Evolutionary conservation across 37 sponge, comb jelly and placozoan species (phyloP), one percentile per base, ranked within the genome.

Genomic region (Spongilla lacustris): DNA sequence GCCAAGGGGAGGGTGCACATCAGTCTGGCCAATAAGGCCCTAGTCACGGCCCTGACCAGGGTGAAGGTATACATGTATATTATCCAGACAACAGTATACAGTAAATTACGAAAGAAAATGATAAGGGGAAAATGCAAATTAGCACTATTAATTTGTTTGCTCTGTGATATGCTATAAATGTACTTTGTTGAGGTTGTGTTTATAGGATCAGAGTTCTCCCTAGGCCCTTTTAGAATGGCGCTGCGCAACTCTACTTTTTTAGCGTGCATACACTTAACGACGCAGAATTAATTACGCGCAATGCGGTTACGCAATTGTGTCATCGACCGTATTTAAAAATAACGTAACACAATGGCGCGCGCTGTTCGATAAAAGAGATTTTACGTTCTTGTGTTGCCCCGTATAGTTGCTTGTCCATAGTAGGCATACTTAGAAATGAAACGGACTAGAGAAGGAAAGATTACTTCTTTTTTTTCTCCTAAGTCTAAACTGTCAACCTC

Each of bases 141-240:
- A n/a, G n/a, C n/a, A n/a, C n/a, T n/a, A n/a, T n/a, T n/a, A n/a
- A n/a, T n/a, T n/a, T n/a, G n/a, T n/a, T n/a, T n/a, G n/a, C n/a
- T n/a, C n/a, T n/a, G n/a, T n/a, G n/a, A n/a, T n/a, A n/a, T n/a
- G n/a, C n/a, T n/a, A n/a, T n/a, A n/a, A n/a, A n/a, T n/a, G n/a
- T n/a, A n/a, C n/a, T n/a, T n/a, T n/a, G n/a, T n/a, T n/a, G n/a
- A n/a, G n/a, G n/a, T n/a, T n/a, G n/a, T n/a, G n/a, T n/a, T n/a
- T n/a, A n/a, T n/a, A n/a, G n/a, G n/a, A n/a, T n/a, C 58, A 58
- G 58, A 58, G 58, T 58, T 58, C 58, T 58, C 58, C 58, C 58
- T 58, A 58, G 58, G 58, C 58, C 58, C 58, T 58, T 58, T 58
- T 58, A 58, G 58, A 58, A 58, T 58, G 58, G 58, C 58, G 12